Conservation (phyloP, 64 coral and sea anemone genomes). For the Montipora foliosa region DNA sequence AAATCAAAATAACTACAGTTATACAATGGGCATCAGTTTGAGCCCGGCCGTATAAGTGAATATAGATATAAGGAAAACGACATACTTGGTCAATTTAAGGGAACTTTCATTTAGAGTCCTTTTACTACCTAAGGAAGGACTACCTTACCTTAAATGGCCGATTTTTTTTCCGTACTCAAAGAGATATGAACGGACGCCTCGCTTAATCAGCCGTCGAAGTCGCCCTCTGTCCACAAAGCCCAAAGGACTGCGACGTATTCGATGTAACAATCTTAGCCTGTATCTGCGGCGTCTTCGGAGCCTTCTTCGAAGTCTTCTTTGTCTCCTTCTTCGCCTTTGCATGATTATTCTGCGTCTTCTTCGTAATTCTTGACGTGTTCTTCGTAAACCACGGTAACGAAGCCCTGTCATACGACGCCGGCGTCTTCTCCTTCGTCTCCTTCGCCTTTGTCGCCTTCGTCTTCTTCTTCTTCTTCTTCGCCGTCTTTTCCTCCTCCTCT, state of each 20-base stretch:
- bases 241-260: neutral
- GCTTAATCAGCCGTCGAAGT: neutral
- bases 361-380: neutral
- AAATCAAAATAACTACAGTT: too few relatives aligned
- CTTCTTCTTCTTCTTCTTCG: neutral
- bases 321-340: neutral
- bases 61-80: too few relatives aligned
- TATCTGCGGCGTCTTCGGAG: neutral
- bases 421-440: neutral
- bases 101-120: too few relatives aligned
- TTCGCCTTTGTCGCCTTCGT: neutral
- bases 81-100: too few relatives aligned
- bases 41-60: too few relatives aligned
- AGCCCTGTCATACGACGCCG: neutral
- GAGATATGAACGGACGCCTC: neutral
- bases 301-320: neutral
- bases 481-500: neutral
- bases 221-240: neutral
- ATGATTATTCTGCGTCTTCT: neutral
- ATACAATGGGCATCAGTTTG: too few relatives aligned
- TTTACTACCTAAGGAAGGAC: neutral
- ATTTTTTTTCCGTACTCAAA: neutral
- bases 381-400: neutral
- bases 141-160: constrained; percentile 15
- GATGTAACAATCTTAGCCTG: neutral